Base-by-base conservation (phyloP, 64 coral and sea anemone species). In the Pocillopora damicornis region DNA sequence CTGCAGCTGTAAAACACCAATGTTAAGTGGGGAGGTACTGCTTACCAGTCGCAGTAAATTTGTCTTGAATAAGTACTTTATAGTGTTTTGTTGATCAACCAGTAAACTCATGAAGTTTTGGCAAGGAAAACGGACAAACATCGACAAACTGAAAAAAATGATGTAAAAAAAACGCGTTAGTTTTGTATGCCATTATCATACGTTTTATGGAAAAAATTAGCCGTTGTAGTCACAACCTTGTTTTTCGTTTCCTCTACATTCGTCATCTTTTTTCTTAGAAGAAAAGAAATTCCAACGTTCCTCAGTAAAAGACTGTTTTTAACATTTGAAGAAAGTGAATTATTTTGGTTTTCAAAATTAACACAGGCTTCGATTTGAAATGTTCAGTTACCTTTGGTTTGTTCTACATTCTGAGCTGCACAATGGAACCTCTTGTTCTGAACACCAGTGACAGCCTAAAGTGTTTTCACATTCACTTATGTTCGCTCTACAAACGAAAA, bases 391-490 rank as follows among this genome's bases (percentile, higher is more conserved):
- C 81, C 81, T 85, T 85, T 72, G 4, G 7, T 38, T 37, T 56
- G 81, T 85, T 85, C 65, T 85, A 37, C 81, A 85, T 66, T 73
- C 81, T 85, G 81, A 85, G 37, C 45, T 72, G 42, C 81, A 85
- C 2, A 37, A 85, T 57, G 36, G 16, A 38, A 12, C 72, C 23
- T 37, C 37, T 15, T n/a, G 10, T 18, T n/a, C 8, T 16, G 16
- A 26, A 67, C 81, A 85, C 81, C 81, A 85, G 22, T 85, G 42
- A 66, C 81, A 85, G 37, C 61, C 38, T 71, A 57, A 17, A 57
- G 64, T 58, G 56, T 72, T 85, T 14, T 58, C 18, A 26, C 81
- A 85, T 37, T 85, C 81, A 73, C 11, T 73, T 11, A 66, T 72
- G 37, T 85, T 73, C 9, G 9, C 42, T 42, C 81, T 85, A 85